phyloP scores from a whole-genome alignment of 2,888 invertebrate genomes.

The Drosophila monieri region DNA sequence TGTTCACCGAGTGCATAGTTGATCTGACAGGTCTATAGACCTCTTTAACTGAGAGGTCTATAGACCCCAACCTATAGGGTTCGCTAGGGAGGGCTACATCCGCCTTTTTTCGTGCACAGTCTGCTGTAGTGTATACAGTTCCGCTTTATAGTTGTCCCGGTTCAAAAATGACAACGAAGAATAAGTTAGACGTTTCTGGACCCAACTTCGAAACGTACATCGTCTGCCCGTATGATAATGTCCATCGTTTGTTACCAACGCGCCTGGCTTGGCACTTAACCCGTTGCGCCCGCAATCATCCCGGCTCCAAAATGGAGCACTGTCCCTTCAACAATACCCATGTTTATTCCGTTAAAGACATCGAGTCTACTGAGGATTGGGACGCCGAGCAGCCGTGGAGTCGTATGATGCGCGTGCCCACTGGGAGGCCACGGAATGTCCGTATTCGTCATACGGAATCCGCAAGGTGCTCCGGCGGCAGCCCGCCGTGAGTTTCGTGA shows the following conservation, averaged over 20 bases:
- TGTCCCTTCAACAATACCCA: constrained; percentile 87
- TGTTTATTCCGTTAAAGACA: constrained; percentile 84
- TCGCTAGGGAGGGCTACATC: too few relatives aligned
- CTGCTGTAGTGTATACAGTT: too few relatives aligned
- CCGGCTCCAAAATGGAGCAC: constrained; percentile 80
- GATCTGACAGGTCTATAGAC: too few relatives aligned
- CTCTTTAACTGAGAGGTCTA: too few relatives aligned
- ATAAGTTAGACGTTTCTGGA: too few relatives aligned
- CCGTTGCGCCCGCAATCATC: constrained; percentile 85
- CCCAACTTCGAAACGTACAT: constrained; percentile 48
- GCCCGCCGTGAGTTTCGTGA: constrained; percentile 62
- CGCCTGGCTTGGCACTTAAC: constrained; percentile 85
- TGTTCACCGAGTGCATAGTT: too few relatives aligned
- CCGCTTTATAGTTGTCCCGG: too few relatives aligned
- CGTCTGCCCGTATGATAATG: constrained; percentile 85
- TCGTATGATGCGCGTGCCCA: constrained; percentile 45
- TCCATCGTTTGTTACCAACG: constrained; percentile 85
- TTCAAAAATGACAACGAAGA: too few relatives aligned
- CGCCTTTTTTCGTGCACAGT: too few relatives aligned
- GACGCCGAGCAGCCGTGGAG: constrained; percentile 30
- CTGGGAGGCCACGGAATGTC: constrained; percentile 40
- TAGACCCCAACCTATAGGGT: too few relatives aligned
- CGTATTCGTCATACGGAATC: constrained; percentile 50
- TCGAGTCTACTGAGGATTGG: constrained; percentile 36
- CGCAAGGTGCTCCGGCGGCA: constrained; percentile 48